Evolutionary conservation across 2,888 invertebrate species (phyloP).

Genomic region (Eulithis testata): DNA sequence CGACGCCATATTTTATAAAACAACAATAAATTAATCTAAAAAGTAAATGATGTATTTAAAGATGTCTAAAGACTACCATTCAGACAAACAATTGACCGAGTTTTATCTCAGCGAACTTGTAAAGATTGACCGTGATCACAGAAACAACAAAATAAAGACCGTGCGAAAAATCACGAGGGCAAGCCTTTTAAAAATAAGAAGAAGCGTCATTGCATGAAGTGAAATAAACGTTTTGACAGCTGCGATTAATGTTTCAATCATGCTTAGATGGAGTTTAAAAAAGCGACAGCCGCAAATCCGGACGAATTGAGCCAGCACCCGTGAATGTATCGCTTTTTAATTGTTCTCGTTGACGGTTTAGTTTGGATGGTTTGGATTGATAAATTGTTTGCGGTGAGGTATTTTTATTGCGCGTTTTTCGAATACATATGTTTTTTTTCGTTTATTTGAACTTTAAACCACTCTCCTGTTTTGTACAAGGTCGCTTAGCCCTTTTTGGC

Average conservation of each 20-base stretch:
- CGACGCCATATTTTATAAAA: too few relatives aligned
- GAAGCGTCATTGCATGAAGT: conserved; percentile 31
- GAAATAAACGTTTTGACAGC: conserved; percentile 64
- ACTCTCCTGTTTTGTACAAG: too few relatives aligned
- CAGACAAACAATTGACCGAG: too few relatives aligned
- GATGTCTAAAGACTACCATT: too few relatives aligned
- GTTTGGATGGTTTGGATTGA: conserved; percentile 34
- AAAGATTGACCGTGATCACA: neutral
- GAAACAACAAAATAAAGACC: neutral
- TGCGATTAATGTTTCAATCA: conserved; percentile 70
- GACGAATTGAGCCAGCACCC: conserved; percentile 33
- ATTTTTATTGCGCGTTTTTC: conserved; percentile 22
- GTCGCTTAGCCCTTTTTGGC: too few relatives aligned
- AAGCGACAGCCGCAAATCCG: conserved; percentile 40
- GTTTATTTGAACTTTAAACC: too few relatives aligned
- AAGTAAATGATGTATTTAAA: too few relatives aligned
- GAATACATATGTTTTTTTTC: too few relatives aligned
- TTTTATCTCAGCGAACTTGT: too few relatives aligned
- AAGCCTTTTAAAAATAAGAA: neutral
- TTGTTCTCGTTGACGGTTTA: conserved; percentile 35
- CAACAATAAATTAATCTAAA: too few relatives aligned
- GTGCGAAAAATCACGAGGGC: neutral
- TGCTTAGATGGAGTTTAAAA: conserved; percentile 57
- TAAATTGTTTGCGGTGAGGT: conserved; percentile 29
- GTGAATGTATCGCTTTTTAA: conserved; percentile 36